Base-by-base conservation (phyloP, 2,888 invertebrate species). In the Spilarctia lutea region DNA sequence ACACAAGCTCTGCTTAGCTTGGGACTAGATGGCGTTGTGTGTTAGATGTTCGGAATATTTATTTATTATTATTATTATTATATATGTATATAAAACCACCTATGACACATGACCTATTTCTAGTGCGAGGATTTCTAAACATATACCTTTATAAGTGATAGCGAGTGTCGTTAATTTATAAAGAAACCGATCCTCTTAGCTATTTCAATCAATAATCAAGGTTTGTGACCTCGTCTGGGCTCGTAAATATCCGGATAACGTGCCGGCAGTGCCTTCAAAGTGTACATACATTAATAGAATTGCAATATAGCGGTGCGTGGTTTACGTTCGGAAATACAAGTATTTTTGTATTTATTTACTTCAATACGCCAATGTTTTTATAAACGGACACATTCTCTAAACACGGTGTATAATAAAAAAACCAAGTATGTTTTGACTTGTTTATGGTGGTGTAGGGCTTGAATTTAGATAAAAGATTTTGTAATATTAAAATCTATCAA, bases 181-280 rank as follows among this genome's bases (percentile, higher is more conserved):
- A 63, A 30, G 30, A 30, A 60, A 63, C 6, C 30, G 30, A 63
- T 63, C 7, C 30, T 63, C 60, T 16, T 69, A 33, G 69, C 18
- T 8, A 56, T 56, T 39, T 35, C 52, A 69, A 69, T 69, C 69
- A 56, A 69, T 52, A 73, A n/a, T n/a, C 11, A 65, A 42, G 67
- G 68, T 42, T 68, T 42, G 66, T 27, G 69, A 45, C 69, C 69
- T 69, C 69, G 69, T 39, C 69, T 69, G 35, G 52, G 16, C 69
- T 69, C 69, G 56, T 69, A 39, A 69, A 69, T 56, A 69, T 52
- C 69, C 69, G 69, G 52, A 69, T 52, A 56, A 39, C 52, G 56
- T 52, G 33, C 35, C 24, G 18, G 24, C 68, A 68, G 30, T 27
- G 30, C 68, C 68, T 68, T 68, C 20, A 27, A 30, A 45, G 30